Conservation (phyloP, 2,113 vertebrate species). For the Odontesthes bonariensis region DNA sequence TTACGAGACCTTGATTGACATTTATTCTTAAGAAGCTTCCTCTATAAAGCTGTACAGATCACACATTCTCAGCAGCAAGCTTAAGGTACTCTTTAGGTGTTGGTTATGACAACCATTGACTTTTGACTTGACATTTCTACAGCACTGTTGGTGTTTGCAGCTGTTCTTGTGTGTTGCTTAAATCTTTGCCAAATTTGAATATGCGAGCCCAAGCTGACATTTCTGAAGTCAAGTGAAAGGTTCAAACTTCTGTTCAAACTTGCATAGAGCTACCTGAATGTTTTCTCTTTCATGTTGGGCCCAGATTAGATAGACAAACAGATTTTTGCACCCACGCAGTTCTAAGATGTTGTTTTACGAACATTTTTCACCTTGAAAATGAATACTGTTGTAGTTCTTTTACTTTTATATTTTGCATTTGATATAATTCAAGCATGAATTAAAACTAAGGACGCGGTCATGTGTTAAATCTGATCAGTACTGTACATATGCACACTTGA, state of each 20-base stretch:
- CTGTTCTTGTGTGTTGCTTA: background rate
- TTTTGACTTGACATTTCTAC: background rate
- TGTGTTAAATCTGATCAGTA: background rate
- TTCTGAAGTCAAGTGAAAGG: background rate
- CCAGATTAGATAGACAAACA: background rate
- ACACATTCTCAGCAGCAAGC: constrained; percentile 1
- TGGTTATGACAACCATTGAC: background rate
- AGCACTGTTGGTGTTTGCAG: background rate
- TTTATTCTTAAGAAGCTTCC: background rate
- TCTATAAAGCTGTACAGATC: background rate
- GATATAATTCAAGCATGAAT: background rate
- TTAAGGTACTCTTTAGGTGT: background rate
- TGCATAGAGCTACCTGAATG: background rate
- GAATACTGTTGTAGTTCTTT: background rate
- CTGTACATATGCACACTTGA: background rate
- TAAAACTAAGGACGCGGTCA: background rate
- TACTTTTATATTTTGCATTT: background rate
- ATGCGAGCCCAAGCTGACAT: background rate
- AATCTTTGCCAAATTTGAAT: background rate
- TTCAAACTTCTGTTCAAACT: background rate
- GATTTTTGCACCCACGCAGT: background rate
- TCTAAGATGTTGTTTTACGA: background rate
- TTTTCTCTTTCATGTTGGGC: background rate
- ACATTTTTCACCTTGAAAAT: background rate
- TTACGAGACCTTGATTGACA: constrained; percentile 85